Evolutionary conservation across 2,888 invertebrate genomes (phyloP).

Genomic region (Ariolimax columbianus): DNA sequence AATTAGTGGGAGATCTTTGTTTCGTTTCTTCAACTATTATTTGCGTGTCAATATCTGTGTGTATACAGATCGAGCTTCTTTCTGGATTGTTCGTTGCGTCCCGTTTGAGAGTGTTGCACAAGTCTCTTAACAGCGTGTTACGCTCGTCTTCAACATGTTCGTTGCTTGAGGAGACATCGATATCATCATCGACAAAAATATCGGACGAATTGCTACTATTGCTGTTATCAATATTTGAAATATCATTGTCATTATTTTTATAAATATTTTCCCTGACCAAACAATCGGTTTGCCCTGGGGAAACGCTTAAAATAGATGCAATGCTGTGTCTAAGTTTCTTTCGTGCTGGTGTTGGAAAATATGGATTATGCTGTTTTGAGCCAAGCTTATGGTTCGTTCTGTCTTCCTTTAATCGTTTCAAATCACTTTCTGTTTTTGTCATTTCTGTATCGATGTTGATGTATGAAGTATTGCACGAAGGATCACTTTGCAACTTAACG

Average conservation of each 20-base stretch:
- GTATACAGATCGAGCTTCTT: not conserved
- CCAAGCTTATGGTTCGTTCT: not conserved
- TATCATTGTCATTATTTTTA: not conserved
- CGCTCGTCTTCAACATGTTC: not conserved
- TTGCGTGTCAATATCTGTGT: not conserved
- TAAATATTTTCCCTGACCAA: not conserved
- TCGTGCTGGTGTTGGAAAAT: not conserved
- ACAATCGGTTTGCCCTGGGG: not conserved
- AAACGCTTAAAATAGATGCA: slow-evolving; percentile 48
- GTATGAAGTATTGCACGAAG: not conserved
- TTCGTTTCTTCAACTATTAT: not conserved
- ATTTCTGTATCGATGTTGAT: too few relatives aligned
- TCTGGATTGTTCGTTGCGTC: not conserved
- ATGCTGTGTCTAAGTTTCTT: slow-evolving; percentile 49
- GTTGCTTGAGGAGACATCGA: not conserved
- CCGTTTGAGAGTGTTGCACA: not conserved
- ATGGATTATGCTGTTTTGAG: not conserved
- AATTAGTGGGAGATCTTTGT: not conserved
- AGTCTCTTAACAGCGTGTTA: not conserved
- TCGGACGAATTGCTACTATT: not conserved
- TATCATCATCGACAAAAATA: not conserved
- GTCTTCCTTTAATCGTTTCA: too few relatives aligned
- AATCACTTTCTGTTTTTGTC: too few relatives aligned
- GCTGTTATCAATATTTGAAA: not conserved
- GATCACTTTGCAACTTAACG: not conserved